Base-by-base conservation (phyloP, 2,113 vertebrate genomes). In the Benitochromis conjunctus region DNA sequence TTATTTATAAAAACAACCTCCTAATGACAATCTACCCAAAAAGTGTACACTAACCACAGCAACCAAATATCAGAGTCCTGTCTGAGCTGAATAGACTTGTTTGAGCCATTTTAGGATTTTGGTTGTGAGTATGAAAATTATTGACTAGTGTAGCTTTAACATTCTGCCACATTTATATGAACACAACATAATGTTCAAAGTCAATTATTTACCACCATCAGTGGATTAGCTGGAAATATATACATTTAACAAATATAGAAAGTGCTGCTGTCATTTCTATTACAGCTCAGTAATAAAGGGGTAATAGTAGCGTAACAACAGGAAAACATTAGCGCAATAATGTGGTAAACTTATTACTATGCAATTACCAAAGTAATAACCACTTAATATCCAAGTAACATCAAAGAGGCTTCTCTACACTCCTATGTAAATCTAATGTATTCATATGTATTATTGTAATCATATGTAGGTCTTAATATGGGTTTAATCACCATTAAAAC, bases 61-160 rank as follows among this genome's bases (percentile, higher is more conserved):
- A 41, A 66, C 62, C 58, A 62, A 29, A 29, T 24, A 29, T 58
- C 56, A 29, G 3, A 58, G 16, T 58, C 56, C 31, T 36, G 58
- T 62, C 31, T 62, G 62, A 66, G 34, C 62, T 66, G 36, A 66
- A 66, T 66, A 21, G 11, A 41, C n/a, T 41, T 69, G 41, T 5
- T 41, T 34, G 9, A 62, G 58, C 34, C 58, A 62, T 62, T 34
- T 62, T 62, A 60, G 56, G 29, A 58, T 58, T 57, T 57, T 16
- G 4, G 29, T 31, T 31, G 29, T 31, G 29, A 60, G 5, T 34
- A 62, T 62, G 5, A n/a, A 36, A 62, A 62, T 36, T 1, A 36
- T 0, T 62, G 58, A 62, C 31, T 3, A 36, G 19, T 0, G 0
- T 36, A 62, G 31, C 3, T 62, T 36, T n/a, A 62, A 62, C 58